These are phyloP conservation scores for Pogonognathellus flavescens DNA, from an alignment of 1,140 invertebrate genomes.

Conservation along the genomic window DNA sequence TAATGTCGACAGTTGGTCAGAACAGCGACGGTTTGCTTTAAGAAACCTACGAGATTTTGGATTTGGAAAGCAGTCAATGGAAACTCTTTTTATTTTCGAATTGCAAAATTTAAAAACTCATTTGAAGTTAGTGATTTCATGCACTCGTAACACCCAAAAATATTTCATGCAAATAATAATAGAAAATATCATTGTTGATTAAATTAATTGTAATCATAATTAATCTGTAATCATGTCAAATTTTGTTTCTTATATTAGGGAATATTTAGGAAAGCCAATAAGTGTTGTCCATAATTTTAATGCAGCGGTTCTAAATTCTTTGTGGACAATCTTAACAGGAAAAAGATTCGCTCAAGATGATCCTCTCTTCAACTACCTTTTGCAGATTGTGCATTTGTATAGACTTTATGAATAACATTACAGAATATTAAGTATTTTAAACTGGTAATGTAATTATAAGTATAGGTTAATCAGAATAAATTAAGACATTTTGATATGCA, in stretches of 20 bases:
- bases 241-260: constrained; percentile 48
- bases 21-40: constrained; percentile 55
- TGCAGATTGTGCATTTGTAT: constrained; percentile 1
- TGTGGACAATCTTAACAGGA: constrained; percentile 61
- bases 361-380: constrained; percentile 36
- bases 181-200: too few species aligned
- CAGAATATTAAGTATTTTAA: too few species aligned
- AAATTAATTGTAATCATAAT: too few species aligned
- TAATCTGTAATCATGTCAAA: too few species aligned
- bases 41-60: constrained; percentile 47
- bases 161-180: too few species aligned
- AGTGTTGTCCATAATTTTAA: constrained; percentile 55
- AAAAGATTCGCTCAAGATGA: constrained; percentile 54
- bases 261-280: constrained; percentile 19
- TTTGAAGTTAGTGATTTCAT: too few species aligned
- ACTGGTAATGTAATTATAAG: too few species aligned
- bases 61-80: constrained; percentile 51
- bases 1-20: constrained; percentile 24
- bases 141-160: too few species aligned
- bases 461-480: too few species aligned
- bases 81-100: constrained; percentile 18
- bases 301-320: constrained; percentile 57
- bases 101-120: constrained; percentile 1
- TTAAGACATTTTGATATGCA: too few species aligned
- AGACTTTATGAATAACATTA: neutral